phyloP scores from a whole-genome alignment of 2,888 invertebrate genomes.

The Drosophila kanekoi region DNA sequence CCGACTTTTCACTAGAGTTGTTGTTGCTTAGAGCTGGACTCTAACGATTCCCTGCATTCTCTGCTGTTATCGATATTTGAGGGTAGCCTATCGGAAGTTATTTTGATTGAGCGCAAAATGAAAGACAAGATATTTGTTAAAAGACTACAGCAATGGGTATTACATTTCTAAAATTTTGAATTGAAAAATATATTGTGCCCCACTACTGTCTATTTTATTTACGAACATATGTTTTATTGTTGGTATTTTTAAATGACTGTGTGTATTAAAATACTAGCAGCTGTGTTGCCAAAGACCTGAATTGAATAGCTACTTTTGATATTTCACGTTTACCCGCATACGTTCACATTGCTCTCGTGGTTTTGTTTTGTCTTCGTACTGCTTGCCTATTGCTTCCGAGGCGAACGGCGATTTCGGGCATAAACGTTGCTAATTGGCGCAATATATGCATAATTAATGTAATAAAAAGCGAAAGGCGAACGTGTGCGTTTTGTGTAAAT shows the following conservation, averaged over 20 bases:
- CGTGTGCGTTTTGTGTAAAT: conserved; percentile 52
- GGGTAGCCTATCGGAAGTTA: conserved; percentile 8
- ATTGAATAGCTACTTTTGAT: neutral
- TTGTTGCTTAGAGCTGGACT: conserved; percentile 45
- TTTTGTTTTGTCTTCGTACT: conserved; percentile 64
- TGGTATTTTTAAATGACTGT: conserved; percentile 1
- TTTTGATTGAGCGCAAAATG: conserved; percentile 1
- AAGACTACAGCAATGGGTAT: neutral
- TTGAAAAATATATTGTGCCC: too few relatives aligned
- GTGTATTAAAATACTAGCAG: neutral
- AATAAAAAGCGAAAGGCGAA: conserved; percentile 69
- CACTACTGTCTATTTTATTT: neutral
- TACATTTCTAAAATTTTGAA: neutral
- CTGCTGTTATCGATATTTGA: conserved; percentile 20
- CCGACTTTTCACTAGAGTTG: conserved; percentile 61
- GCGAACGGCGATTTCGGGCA: conserved; percentile 54
- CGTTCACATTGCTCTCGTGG: conserved; percentile 51
- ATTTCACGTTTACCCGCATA: conserved; percentile 17
- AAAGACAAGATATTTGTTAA: conserved; percentile 1
- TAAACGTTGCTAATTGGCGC: conserved; percentile 45
- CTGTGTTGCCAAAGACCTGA: conserved; percentile 23
- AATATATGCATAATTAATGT: conserved; percentile 59
- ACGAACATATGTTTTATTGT: neutral
- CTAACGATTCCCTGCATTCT: conserved; percentile 17
- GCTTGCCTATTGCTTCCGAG: conserved; percentile 52